Base-by-base conservation (phyloP, 2,113 vertebrate genomes). In the Aegotheles bennettii region DNA sequence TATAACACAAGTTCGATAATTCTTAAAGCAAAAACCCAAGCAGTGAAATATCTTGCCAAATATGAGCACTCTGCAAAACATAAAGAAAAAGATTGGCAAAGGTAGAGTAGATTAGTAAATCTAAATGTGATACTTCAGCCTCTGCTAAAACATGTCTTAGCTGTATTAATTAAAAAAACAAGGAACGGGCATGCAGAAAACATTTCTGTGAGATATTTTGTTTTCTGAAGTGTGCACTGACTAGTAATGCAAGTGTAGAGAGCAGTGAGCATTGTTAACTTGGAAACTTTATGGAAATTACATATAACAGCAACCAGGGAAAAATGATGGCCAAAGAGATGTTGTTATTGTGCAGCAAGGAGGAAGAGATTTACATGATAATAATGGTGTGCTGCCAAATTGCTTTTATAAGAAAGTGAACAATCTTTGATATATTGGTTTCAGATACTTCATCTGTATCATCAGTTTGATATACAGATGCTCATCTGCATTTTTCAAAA, bases 121-220 rank as follows among this genome's bases (percentile, higher is more conserved):
- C 53, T 79, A 63, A 93, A 92, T 75, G 68, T 38, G 82, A 73
- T 78, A 83, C 67, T 95, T 96, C 80, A 81, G 93, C 26, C 90
- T 89, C 53, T 97, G 95, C 95, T 95, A 93, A 83, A 96, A 94
- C 91, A 71, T 31, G 59, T 77, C 75, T 90, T 84, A 94, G 64
- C 70, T 70, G 25, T 70, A 91, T 90, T 91, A 77, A 94, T 91
- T 96, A 56, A 85, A 90, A 13, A 83, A 43, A 6, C 36, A 81
- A 10, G 40, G 51, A 65, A 89, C 10, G 10, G 86, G 74, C 56
- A 88, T 18, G 57, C 53, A 83, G n/a, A 89, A 85, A 96, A 87
- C 70, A 84, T 73, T 88, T 60, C 57, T 29, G 13, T 67, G 38
- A 94, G 87, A 47, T 54, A 42, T 8, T 69, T 31, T 48, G 36